A percentile compares a stretch with the other conserved stretches of the same genome.
These are phyloP conservation scores for Ornithoptera priamus DNA, from an alignment of 2,888 invertebrate genomes.

Conservation along the genomic window DNA sequence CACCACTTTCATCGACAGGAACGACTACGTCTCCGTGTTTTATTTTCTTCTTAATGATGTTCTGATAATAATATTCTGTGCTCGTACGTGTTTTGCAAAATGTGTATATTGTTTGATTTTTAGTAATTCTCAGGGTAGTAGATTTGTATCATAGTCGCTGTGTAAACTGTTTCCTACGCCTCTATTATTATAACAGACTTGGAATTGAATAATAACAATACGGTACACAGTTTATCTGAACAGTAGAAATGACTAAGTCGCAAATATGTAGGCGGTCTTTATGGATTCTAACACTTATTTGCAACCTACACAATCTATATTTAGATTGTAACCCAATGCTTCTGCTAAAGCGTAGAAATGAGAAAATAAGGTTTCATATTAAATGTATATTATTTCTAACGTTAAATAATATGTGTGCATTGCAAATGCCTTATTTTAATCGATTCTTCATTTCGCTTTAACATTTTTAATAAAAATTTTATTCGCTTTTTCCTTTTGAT, in stretches of 20 bases:
- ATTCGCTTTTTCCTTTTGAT: too few relatives aligned
- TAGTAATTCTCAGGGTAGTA: neutral
- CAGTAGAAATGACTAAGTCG: conserved; percentile 4
- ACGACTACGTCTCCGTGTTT: neutral
- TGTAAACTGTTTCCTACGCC: neutral
- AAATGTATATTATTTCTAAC: neutral
- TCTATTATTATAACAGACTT: neutral
- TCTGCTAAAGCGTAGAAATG: neutral
- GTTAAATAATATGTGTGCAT: too few relatives aligned
- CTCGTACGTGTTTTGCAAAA: neutral
- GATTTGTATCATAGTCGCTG: neutral
- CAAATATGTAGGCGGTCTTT: conserved; percentile 5
- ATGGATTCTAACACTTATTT: conserved; percentile 1
- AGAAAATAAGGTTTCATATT: neutral
- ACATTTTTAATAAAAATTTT: too few relatives aligned
- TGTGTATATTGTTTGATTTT: neutral
- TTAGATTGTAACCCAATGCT: conserved; percentile 8
- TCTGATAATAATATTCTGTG: neutral
- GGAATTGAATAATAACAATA: conserved; percentile 1
- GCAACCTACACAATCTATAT: conserved; percentile 14
- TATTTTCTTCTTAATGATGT: neutral
- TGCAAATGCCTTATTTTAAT: too few relatives aligned
- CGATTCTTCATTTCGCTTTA: too few relatives aligned
- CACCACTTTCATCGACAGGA: too few relatives aligned
- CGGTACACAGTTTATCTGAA: neutral